Evolutionary conservation across 1,140 invertebrate genomes (phyloP).

Genomic region (Heliconius hermathena): DNA sequence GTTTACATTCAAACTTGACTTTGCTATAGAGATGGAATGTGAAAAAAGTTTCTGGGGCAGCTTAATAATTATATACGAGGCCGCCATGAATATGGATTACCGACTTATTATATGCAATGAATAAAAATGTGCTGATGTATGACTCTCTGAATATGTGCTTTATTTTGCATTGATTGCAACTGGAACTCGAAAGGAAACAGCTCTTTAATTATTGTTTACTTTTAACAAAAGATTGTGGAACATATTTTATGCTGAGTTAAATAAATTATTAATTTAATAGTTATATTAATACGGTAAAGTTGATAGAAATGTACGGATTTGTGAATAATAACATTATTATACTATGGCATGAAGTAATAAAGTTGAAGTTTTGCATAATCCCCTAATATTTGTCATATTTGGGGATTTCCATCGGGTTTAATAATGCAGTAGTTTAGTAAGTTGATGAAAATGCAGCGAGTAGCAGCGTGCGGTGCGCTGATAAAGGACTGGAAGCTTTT

Average conservation of each 20-base stretch:
- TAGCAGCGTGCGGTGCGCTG: slow-evolving; percentile 56
- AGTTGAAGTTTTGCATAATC: slow-evolving; percentile 33
- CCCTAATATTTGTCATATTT: slow-evolving; percentile 42
- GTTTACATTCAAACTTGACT: slow-evolving; percentile 49
- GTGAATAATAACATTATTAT: slow-evolving; percentile 28
- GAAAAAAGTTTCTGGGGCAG: slow-evolving; percentile 41
- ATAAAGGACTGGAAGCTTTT: slow-evolving; percentile 66
- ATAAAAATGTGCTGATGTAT: slow-evolving; percentile 37
- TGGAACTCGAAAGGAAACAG: not conserved
- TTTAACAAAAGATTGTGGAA: not conserved
- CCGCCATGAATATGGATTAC: slow-evolving; percentile 41
- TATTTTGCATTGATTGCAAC: slow-evolving; percentile 11
- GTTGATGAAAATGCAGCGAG: slow-evolving; percentile 61
- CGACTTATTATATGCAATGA: slow-evolving; percentile 37
- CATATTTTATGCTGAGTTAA: not conserved
- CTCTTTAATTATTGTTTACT: slow-evolving; percentile 3
- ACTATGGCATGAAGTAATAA: slow-evolving; percentile 33
- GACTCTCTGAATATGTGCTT: slow-evolving; percentile 16
- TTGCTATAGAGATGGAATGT: slow-evolving; percentile 43
- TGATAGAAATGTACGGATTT: slow-evolving; percentile 4
- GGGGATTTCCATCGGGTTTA: slow-evolving; percentile 34
- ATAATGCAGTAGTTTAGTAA: slow-evolving; percentile 48
- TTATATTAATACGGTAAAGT: not conserved
- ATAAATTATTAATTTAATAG: not conserved
- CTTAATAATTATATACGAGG: slow-evolving; percentile 42